phyloP scores from a whole-genome alignment of 2,113 vertebrate species.

The Clarias macrocephalus region DNA sequence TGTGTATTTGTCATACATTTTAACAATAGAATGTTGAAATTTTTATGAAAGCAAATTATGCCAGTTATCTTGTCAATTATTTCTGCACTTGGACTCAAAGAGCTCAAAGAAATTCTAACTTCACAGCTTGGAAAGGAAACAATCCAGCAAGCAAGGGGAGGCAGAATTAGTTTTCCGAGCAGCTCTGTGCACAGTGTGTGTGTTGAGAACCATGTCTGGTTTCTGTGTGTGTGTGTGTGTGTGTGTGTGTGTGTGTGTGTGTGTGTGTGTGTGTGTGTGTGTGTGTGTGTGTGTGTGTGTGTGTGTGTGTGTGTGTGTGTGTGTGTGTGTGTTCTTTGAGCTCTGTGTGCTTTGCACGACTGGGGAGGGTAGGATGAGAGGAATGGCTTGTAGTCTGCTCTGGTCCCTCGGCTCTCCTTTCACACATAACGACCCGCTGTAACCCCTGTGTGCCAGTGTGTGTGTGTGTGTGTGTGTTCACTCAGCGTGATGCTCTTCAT shows the following conservation, averaged over 20 bases:
- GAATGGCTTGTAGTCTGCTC: background rate
- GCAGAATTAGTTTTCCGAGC: background rate
- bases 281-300: slow-evolving; percentile 5
- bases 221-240: background rate
- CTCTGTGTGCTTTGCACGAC: background rate
- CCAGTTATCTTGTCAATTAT: background rate
- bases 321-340: background rate
- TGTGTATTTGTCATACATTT: background rate
- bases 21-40: background rate
- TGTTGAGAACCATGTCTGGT: background rate
- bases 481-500: background rate
- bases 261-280: background rate
- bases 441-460: background rate
- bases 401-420: slow-evolving; percentile 1
- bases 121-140: background rate
- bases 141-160: background rate
- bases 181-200: background rate
- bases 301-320: background rate
- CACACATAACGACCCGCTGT: background rate
- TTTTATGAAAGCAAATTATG: background rate
- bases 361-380: background rate
- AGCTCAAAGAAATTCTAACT: background rate
- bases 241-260: slow-evolving; percentile 4
- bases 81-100: background rate
- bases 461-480: slow-evolving; percentile 14